Percentiles rank a stretch among this genome's conserved stretches.
Conservation (phyloP, 2,797 vertebrate genomes). For the Acropternis orthonyx region DNA sequence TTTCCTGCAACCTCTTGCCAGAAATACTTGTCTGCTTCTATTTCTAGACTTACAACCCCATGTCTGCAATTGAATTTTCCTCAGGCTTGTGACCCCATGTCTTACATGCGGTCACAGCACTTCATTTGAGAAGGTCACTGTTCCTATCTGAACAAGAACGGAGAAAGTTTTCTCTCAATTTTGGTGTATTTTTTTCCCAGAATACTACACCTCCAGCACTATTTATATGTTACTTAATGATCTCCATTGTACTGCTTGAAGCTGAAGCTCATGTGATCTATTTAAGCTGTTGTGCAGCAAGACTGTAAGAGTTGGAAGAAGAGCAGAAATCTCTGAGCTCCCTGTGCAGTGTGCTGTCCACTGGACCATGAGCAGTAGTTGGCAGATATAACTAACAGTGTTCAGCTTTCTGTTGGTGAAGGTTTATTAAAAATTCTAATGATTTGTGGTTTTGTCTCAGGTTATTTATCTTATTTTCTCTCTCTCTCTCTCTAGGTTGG, state of each 20-base stretch:
- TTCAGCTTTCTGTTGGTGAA: conserved; percentile 7
- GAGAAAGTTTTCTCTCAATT: conserved; percentile 26
- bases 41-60: conserved; percentile 41
- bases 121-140: conserved; percentile 31
- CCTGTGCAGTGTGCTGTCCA: background rate
- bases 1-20: conserved; percentile 22
- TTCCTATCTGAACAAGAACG: conserved; percentile 25
- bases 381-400: conserved; percentile 13
- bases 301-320: background rate
- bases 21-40: conserved; percentile 49
- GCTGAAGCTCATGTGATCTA: background rate
- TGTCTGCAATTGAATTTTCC: conserved; percentile 19
- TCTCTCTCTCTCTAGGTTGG: background rate
- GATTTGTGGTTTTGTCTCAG: conserved; percentile 46
- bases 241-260: background rate
- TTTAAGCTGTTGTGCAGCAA: background rate
- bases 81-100: conserved; percentile 29
- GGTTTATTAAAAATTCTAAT: conserved; percentile 67
- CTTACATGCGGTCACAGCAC: conserved; percentile 40
- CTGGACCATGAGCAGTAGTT: conserved; percentile 1
- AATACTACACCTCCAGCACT: background rate
- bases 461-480: conserved; percentile 52
- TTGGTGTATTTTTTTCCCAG: background rate
- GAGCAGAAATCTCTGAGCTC: background rate
- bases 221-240: conserved; percentile 42